These are phyloP conservation scores for rat (Rattus norvegicus) DNA, from an alignment of 2,113 vertebrate genomes.

Conservation along the genomic window DNA sequence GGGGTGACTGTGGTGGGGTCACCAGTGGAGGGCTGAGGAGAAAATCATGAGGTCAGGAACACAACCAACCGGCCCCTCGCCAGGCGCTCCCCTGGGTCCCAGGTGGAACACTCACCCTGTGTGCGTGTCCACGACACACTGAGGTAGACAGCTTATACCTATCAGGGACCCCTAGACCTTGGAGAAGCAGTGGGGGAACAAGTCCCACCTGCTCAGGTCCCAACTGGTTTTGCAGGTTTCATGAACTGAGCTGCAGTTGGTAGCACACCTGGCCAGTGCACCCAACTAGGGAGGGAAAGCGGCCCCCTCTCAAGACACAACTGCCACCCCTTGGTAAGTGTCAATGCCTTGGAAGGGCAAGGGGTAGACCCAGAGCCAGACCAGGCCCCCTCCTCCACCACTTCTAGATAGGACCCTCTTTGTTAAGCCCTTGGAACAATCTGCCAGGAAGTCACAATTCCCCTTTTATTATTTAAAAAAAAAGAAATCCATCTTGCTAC, in stretches of 20 bases:
- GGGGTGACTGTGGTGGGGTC: conserved; percentile 64
- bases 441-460: conserved; percentile 58
- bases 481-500: neutral
- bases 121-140: neutral
- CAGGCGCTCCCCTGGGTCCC: neutral
- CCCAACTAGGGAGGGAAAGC: neutral
- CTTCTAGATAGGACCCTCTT: conserved; percentile 12
- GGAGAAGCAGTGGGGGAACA: neutral
- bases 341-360: neutral
- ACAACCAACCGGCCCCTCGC: rapidly evolving
- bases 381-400: neutral
- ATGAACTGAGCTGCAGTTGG: neutral
- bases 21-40: conserved; percentile 62
- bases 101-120: no score
- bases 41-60: neutral
- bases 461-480: neutral
- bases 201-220: neutral
- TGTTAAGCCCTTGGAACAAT: neutral
- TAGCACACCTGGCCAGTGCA: neutral
- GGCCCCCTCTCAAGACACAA: neutral
- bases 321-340: neutral
- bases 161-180: neutral
- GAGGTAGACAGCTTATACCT: neutral
- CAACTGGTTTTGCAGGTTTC: conserved; percentile 54
- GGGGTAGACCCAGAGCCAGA: neutral